These are phyloP conservation scores for Pomatorhinus ruficollis DNA, from an alignment of 2,113 vertebrate species.

Conservation along the genomic window DNA sequence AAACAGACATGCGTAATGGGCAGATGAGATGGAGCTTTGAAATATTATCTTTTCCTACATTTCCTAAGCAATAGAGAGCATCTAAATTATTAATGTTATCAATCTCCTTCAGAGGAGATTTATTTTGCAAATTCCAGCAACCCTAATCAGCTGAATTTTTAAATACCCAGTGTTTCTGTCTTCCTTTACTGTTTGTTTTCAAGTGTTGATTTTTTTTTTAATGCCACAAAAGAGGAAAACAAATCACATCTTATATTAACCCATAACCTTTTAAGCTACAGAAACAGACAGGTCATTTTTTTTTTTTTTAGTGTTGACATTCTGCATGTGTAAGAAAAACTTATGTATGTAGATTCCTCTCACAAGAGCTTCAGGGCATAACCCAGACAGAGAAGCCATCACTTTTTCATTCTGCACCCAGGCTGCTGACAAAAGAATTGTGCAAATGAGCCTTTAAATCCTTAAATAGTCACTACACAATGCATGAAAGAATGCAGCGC, in stretches of 20 bases:
- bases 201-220: constrained; percentile 27
- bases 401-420: constrained; percentile 83
- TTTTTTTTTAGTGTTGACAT: constrained; percentile 75
- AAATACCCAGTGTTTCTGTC: constrained; percentile 22
- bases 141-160: constrained; percentile 33
- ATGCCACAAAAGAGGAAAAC: constrained; percentile 39
- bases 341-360: constrained; percentile 78
- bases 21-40: not conserved
- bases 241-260: constrained; percentile 69
- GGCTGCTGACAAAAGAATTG: constrained; percentile 96
- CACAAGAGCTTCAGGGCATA: constrained; percentile 78
- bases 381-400: constrained; percentile 79
- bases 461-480: constrained; percentile 96
- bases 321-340: constrained; percentile 71
- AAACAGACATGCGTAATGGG: not conserved
- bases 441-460: constrained; percentile 99
- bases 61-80: not conserved
- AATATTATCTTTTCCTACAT: not conserved
- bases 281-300: constrained; percentile 76
- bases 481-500: constrained; percentile 88
- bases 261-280: constrained; percentile 71
- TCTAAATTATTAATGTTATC: constrained; percentile 44
- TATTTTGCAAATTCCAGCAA: constrained; percentile 37
- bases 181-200: constrained; percentile 38
- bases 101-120: not conserved